phyloP scores from a whole-genome alignment of 1,140 invertebrate species.

The honey bee (Apis mellifera) region DNA sequence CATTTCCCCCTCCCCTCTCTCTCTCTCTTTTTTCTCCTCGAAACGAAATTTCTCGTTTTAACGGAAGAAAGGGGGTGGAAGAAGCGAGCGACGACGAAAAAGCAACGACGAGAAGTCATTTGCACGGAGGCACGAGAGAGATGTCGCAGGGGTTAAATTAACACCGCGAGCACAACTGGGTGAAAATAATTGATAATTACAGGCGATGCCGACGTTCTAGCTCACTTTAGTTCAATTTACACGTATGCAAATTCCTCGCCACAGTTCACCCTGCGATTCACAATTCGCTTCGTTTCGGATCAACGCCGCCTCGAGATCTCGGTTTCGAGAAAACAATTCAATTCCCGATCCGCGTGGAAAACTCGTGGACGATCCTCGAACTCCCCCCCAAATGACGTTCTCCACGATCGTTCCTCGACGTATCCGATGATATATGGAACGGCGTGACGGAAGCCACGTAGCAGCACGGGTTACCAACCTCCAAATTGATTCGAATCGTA shows the following conservation, averaged over 20 bases:
- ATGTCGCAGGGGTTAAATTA: slow-evolving; percentile 25
- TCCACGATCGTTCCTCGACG: no score
- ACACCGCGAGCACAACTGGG: slow-evolving; percentile 18
- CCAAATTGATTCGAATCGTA: slow-evolving; percentile 71
- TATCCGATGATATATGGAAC: slow-evolving; percentile 65
- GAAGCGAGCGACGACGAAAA: neutral
- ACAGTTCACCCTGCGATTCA: neutral
- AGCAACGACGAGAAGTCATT: neutral
- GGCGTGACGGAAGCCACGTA: slow-evolving; percentile 48
- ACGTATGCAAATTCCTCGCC: slow-evolving; percentile 18
- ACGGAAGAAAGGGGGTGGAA: neutral
- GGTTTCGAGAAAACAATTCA: neutral
- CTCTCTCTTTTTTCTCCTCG: neutral
- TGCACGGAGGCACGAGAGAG: no score
- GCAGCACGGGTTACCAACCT: slow-evolving; percentile 51
- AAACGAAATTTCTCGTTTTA: neutral
- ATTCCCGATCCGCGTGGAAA: neutral
- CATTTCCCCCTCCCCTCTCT: neutral
- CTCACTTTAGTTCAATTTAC: slow-evolving; percentile 21
- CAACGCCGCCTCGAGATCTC: neutral
- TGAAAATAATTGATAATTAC: slow-evolving; percentile 45
- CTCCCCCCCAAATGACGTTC: no score
- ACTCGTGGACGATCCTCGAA: neutral
- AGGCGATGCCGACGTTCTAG: neutral
- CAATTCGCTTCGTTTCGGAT: slow-evolving; percentile 2